Evolutionary conservation across 2,113 vertebrate species (phyloP).

Genomic region (Lasiurus borealis): DNA sequence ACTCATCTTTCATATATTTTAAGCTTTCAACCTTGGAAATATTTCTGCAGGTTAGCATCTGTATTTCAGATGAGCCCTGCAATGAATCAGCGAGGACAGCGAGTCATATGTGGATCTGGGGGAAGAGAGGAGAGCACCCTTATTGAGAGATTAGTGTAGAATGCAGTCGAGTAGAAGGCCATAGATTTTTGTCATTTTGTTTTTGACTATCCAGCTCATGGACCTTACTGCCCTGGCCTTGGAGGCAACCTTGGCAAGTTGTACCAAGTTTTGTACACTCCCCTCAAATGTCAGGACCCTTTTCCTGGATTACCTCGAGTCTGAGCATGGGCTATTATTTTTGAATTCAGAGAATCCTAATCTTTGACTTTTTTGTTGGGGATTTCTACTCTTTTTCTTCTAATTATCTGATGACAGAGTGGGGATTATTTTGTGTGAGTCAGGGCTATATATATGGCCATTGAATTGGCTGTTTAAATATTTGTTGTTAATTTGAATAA

Average conservation of each 20-base stretch:
- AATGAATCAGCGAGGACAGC: conserved; percentile 51
- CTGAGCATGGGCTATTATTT: not conserved
- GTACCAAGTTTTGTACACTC: not conserved
- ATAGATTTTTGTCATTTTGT: not conserved
- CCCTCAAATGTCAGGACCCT: not conserved
- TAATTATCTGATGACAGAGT: not conserved
- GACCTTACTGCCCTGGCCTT: not conserved
- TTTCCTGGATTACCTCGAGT: not conserved
- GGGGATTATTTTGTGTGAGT: conserved; percentile 50
- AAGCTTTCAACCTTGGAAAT: conserved; percentile 62
- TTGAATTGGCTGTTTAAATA: not conserved
- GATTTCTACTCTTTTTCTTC: conserved; percentile 23
- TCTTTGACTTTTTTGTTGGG: conserved; percentile 5
- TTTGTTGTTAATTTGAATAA: conserved; percentile 13
- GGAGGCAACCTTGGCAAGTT: not conserved
- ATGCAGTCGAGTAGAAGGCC: not conserved
- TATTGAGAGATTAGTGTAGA: not conserved
- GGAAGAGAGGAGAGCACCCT: not conserved
- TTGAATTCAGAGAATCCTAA: not conserved
- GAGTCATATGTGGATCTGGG: not conserved
- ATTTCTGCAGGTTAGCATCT: conserved; percentile 59
- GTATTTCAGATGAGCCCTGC: conserved; percentile 45
- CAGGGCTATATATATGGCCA: not conserved
- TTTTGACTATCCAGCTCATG: not conserved
- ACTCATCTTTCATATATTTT: conserved; percentile 63